Evolutionary conservation across 2,888 invertebrate species (phyloP), one percentile per base, ranked within the genome.

Genomic region (Volucella inflata): DNA sequence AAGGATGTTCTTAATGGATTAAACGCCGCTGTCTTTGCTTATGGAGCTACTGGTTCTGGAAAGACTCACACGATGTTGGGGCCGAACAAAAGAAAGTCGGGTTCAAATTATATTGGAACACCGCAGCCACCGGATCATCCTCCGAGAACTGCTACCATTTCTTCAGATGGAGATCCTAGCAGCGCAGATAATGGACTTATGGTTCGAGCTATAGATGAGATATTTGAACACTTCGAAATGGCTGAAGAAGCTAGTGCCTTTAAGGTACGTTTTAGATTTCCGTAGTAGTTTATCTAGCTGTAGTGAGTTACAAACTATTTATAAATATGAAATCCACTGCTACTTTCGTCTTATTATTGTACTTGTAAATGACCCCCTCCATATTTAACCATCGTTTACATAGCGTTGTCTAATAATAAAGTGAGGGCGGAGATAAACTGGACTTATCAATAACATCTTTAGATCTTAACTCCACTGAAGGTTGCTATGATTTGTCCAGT

Each of bases 1-100:
- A 95, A 95, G 53, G 97, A 97, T 89, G 97, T 99, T 0, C 93
- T 98, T 38, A 94, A 93, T 79, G 99, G 99, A 0, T 97, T 96
- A 90, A 98, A 98, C 89, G 98, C 97, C 0, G 98, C 98, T 0
- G 98, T 99, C 36, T 99, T 99, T 92, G 98, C 99, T 0, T 99
- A 92, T 76, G 92, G 92, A n/a, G 92, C 92, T 0, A 92, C 92
- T 0, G 92, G 92, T 1, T 92, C 92, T 0, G 92, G 92, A 0
- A 92, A 92, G 88, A 92, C 92, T 0, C 92, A 92, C 72, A 92
- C 92, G 51, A 92, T 92, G 92, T 88, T 92, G 67, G 92, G 92
- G 0, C 92, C 92, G 11, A 90, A 90, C 87, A 90, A 92, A 30
- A 91, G 91, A 88, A 92, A 91, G 78, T 90, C 89, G 0, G 88